Conservation (phyloP, 1,140 invertebrate species). For the Cherax quadricarinatus region DNA sequence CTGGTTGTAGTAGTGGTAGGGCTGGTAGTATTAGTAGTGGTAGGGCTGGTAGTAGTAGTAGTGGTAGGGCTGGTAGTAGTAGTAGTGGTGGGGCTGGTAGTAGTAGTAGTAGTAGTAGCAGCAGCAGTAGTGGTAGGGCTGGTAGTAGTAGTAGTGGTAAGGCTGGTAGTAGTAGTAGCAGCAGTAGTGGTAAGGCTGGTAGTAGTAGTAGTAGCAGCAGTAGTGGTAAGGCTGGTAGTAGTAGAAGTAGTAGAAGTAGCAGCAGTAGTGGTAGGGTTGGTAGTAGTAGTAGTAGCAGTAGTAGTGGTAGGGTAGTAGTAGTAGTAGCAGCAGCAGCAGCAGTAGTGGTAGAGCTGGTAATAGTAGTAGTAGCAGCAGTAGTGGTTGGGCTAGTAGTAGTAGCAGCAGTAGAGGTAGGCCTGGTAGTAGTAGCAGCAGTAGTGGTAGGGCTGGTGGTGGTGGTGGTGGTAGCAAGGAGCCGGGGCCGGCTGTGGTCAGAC, state of each 20-base stretch:
- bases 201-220: not conserved
- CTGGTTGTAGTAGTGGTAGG: not conserved
- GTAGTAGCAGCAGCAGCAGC: not conserved
- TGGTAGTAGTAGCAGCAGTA: not conserved
- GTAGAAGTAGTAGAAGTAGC: not conserved
- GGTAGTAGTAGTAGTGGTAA: too few relatives aligned
- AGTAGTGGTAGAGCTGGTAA: not conserved
- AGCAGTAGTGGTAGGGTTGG: not conserved
- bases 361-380: not conserved
- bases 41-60: not conserved
- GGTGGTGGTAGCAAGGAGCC: not conserved
- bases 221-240: not conserved
- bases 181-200: not conserved
- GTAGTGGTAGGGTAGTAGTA: not conserved
- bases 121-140: not conserved
- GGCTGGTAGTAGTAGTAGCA: not conserved
- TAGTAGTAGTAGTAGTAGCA: not conserved
- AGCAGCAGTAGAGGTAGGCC: not conserved
- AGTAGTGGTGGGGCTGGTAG: not conserved
- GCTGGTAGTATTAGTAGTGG: not conserved
- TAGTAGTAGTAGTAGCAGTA: not conserved
- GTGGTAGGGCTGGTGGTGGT: not conserved
- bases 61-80: not conserved
- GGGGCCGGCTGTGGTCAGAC: not conserved
- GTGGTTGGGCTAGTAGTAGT: not conserved